Base-by-base conservation (phyloP, 1,140 invertebrate genomes). In the Cylas formicarius region DNA sequence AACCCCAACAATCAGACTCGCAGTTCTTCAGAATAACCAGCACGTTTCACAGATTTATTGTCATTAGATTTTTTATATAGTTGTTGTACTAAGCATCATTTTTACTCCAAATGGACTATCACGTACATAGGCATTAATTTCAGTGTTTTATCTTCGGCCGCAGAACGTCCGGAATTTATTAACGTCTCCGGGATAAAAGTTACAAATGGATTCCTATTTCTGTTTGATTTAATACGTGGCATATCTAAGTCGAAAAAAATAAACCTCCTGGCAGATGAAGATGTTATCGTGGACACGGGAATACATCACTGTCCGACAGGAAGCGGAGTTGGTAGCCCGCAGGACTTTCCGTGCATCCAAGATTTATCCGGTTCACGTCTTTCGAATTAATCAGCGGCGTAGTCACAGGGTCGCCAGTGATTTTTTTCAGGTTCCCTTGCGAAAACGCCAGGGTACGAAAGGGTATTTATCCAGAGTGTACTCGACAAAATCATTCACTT, bases 161-260 rank as follows among this genome's bases (percentile, higher is more conserved):
- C 44, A 36, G 39, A 42, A 42, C 33, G 19, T 31, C 24, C 14
- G 35, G 46, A 48, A 48, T 48, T 48, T 48, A 48, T 48, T 48
- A 48, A 48, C 46, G 46, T 48, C 46, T 40, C 33, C 33, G 36
- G 38, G 38, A 48, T 48, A 42, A 48, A 48, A 32, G 33, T n/a
- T 36, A 48, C 46, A 48, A 48, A 48, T 48, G 46, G 46, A 42
- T 16, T 41, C 36, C 38, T 42, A 29, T 40, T 34, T 47, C 46
- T 48, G 43, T 48, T 48, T 48, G 46, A 48, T 48, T 48, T 48
- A 48, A 48, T 48, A 48, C 46, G 46, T 48, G 46, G 39, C 39
- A 48, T 42, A 48, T 48, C 46, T 48, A 39, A 48, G 46, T 34
- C 38, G 46, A 36, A 48, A 48, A 48, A 48, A 48, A 42, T 42